These are phyloP conservation scores for Drosophila formosana DNA, from an alignment of 2,888 invertebrate species.

Conservation along the genomic window DNA sequence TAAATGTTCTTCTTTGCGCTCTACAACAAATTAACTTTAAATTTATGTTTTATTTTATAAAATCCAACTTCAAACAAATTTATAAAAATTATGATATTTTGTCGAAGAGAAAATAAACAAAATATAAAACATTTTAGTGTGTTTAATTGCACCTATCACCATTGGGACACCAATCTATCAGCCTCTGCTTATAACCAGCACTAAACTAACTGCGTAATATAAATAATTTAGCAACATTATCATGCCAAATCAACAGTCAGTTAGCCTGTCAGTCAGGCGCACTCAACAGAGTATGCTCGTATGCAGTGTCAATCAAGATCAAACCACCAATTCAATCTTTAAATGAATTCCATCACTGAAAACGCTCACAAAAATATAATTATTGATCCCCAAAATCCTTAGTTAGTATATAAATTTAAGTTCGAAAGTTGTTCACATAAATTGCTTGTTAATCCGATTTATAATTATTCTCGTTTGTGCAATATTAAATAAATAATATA, in stretches of 20 bases:
- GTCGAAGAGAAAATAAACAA: constrained; percentile 39
- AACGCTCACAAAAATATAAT: constrained; percentile 68
- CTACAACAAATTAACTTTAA: constrained; percentile 57
- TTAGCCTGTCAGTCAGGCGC: constrained; percentile 50
- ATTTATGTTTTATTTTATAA: constrained; percentile 55
- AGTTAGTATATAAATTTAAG: constrained; percentile 59
- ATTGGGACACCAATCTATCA: constrained; percentile 23
- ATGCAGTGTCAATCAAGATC: constrained; percentile 11
- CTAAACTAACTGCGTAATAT: constrained; percentile 47
- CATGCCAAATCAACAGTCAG: constrained; percentile 69
- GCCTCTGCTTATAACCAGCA: constrained; percentile 48
- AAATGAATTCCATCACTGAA: constrained; percentile 71
- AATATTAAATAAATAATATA: constrained; percentile 74
- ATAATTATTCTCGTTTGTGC: constrained; percentile 77
- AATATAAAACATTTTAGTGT: constrained; percentile 42
- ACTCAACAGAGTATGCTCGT: constrained; percentile 37
- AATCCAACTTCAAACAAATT: constrained; percentile 37
- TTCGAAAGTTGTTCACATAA: constrained; percentile 70
- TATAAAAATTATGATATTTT: constrained; percentile 60
- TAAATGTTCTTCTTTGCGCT: constrained; percentile 61
- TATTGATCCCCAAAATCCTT: constrained; percentile 47
- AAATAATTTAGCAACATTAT: constrained; percentile 70
- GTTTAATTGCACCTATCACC: constrained; percentile 49
- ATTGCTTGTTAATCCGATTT: constrained; percentile 61
- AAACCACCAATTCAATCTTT: constrained; percentile 2